Conservation (phyloP, 2,888 invertebrate species). For the Lacanobia wlatinum region DNA sequence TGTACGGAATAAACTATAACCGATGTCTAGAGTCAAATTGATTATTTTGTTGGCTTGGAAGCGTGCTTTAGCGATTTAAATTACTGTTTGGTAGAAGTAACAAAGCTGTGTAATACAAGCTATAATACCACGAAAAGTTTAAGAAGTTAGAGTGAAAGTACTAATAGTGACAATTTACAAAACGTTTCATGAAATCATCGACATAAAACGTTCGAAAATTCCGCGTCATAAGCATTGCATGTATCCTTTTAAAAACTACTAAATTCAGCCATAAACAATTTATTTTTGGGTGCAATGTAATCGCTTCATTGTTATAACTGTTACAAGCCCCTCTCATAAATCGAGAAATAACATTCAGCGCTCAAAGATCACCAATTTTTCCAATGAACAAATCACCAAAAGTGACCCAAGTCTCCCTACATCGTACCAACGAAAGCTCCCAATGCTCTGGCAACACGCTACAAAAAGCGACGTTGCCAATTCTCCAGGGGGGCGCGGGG, state of each 20-base stretch:
- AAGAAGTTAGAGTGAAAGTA: not conserved
- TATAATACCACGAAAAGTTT: not conserved
- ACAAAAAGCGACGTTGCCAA: conserved; percentile 87
- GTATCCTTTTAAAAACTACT: not conserved
- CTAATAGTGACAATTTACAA: not conserved
- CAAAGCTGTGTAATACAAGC: not conserved
- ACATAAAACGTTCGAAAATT: not conserved
- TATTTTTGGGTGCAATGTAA: not conserved
- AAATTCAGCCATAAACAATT: not conserved
- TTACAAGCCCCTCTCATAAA: not conserved
- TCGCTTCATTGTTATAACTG: not conserved
- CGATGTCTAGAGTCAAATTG: not conserved
- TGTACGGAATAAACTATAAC: not conserved
- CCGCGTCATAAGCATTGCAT: not conserved
- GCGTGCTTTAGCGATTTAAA: too few species aligned
- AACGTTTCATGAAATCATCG: not conserved
- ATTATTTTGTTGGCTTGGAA: not conserved
- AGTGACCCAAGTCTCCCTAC: conserved; percentile 65
- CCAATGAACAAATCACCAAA: not conserved
- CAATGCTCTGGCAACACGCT: conserved; percentile 71
- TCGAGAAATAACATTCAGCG: not conserved
- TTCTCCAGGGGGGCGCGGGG: conserved; percentile 72
- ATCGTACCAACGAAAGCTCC: conserved; percentile 77
- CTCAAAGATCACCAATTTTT: not conserved
- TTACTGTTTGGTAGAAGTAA: not conserved